Conservation (phyloP, 1,140 invertebrate genomes). For the Lepidurus arcticus region DNA sequence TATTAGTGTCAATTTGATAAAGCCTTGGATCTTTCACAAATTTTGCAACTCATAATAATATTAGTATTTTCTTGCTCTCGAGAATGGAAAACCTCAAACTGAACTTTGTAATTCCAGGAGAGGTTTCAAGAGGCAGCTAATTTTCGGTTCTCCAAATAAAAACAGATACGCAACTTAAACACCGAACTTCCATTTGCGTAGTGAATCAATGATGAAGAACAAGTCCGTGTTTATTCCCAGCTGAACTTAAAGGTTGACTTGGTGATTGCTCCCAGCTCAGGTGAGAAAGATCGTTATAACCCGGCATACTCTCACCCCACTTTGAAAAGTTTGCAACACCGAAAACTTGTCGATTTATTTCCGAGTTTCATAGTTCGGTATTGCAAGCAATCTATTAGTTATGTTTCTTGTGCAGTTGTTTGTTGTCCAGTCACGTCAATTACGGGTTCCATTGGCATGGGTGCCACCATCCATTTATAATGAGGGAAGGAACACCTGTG, state of each 20-base stretch:
- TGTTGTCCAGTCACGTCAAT: slow-evolving; percentile 11
- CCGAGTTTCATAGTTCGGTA: background rate
- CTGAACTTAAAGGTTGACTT: background rate
- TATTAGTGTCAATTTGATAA: too few relatives aligned
- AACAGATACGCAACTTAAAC: background rate
- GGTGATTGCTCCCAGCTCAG: background rate
- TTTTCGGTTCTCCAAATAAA: background rate
- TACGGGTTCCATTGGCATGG: slow-evolving; percentile 17
- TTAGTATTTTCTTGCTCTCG: too few relatives aligned
- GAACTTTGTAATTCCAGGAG: background rate
- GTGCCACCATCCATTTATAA: slow-evolving; percentile 21
- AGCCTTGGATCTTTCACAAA: too few relatives aligned
- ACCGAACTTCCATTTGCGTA: background rate
- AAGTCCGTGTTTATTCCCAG: background rate
- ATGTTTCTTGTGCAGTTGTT: background rate
- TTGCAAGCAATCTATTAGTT: background rate
- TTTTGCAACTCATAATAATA: too few relatives aligned
- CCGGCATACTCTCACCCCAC: background rate
- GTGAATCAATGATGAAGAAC: slow-evolving; percentile 14
- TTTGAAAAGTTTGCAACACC: background rate
- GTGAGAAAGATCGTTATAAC: background rate
- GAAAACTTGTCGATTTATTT: background rate
- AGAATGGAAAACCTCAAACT: too few relatives aligned
- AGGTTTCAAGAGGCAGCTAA: background rate
- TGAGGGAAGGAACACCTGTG: slow-evolving; percentile 18